Evolutionary conservation across 1,140 invertebrate species (phyloP).

Genomic region (Magallana gigas): DNA sequence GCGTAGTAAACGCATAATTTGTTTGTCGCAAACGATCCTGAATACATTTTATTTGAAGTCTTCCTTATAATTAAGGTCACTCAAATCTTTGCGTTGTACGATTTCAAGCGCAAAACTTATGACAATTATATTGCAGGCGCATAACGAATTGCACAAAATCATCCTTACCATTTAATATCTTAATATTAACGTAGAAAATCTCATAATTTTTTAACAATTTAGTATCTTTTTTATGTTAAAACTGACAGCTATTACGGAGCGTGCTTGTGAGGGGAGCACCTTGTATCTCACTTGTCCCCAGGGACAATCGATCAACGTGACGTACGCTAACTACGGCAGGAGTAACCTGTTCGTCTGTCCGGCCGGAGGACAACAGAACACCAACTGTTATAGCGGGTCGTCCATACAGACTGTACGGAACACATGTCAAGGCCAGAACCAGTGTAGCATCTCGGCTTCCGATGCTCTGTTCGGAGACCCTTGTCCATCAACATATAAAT

Average conservation of each 20-base stretch:
- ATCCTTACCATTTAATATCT: too few species aligned
- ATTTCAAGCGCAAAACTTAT: too few species aligned
- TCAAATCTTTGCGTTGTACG: too few species aligned
- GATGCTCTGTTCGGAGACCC: conserved; percentile 45
- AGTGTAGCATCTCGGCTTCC: conserved; percentile 20
- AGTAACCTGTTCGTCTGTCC: background rate
- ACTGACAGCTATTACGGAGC: conserved; percentile 4
- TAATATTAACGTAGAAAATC: too few species aligned
- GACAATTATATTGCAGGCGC: too few species aligned
- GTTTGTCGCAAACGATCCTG: too few species aligned
- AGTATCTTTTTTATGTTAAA: background rate
- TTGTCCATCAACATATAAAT: conserved; percentile 40
- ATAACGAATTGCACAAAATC: too few species aligned
- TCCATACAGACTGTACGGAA: background rate
- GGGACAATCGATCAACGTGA: conserved; percentile 17
- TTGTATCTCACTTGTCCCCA: conserved; percentile 59
- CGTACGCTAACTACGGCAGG: conserved; percentile 14
- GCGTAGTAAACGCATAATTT: too few species aligned
- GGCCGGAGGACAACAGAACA: background rate
- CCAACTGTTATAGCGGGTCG: background rate
- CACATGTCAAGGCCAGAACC: conserved; percentile 38
- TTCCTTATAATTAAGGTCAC: too few species aligned
- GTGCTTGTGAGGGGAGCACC: background rate
- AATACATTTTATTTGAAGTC: too few species aligned
- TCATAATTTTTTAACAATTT: too few species aligned